These are phyloP conservation scores for Plumapathes pennacea DNA, from an alignment of 92 coral and sea anemone genomes.

Conservation along the genomic window DNA sequence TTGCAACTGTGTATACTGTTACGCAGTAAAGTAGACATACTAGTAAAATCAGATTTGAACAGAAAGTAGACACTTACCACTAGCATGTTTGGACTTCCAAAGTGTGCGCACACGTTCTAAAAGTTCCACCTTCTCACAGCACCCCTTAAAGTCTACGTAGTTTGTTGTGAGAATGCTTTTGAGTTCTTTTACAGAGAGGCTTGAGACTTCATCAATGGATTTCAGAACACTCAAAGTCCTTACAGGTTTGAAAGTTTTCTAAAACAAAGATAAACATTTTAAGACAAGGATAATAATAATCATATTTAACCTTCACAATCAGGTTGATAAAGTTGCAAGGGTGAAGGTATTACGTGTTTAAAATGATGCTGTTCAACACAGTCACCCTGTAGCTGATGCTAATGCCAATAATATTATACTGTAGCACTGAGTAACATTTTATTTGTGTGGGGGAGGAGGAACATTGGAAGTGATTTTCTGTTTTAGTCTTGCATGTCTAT, in stretches of 20 bases:
- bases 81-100: constrained; percentile 71
- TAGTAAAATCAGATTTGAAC: too few relatives aligned
- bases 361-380: not conserved
- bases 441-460: too few relatives aligned
- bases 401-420: too few relatives aligned
- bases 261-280: not conserved
- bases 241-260: too few relatives aligned
- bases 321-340: not conserved
- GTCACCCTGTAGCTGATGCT: too few relatives aligned
- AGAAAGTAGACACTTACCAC: too few relatives aligned
- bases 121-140: constrained; percentile 88
- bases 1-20: too few relatives aligned
- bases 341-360: not conserved
- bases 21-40: too few relatives aligned
- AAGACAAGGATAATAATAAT: not conserved
- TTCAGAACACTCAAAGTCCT: constrained; percentile 64
- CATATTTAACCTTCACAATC: not conserved
- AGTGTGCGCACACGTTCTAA: constrained; percentile 71
- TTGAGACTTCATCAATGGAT: constrained; percentile 61
- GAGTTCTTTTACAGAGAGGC: constrained; percentile 81
- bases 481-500: too few relatives aligned
- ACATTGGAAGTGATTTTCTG: too few relatives aligned
- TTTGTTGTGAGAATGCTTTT: constrained; percentile 74
- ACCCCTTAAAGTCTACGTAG: constrained; percentile 95
- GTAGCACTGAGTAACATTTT: too few relatives aligned